A percentile compares a stretch with the other conserved stretches of the same genome.
Conservation (phyloP, 2,797 vertebrate genomes). For the Pseudocheirus occidentalis region DNA sequence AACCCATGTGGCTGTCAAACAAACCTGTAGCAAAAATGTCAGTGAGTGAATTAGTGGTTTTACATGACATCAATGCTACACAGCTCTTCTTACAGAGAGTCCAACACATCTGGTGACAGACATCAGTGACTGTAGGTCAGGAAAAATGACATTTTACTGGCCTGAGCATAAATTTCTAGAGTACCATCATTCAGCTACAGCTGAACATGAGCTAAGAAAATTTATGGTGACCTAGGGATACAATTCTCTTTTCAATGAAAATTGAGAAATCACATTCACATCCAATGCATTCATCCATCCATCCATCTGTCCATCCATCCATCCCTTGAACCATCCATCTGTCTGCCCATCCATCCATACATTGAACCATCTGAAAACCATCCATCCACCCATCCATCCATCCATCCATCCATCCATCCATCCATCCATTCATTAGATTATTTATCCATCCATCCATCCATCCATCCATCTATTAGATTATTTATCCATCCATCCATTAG, state of each 20-base stretch:
- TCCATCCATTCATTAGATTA: background rate
- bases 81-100: too few species aligned
- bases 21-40: too few species aligned
- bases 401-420: background rate
- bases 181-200: accelerated
- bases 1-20: background rate
- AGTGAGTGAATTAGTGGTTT: background rate
- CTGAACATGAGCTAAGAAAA: background rate
- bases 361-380: too few species aligned
- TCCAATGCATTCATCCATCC: background rate
- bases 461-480: background rate
- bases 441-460: background rate
- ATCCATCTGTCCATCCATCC: background rate
- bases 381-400: background rate
- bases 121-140: accelerated
- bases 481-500: background rate
- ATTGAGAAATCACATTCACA: background rate
- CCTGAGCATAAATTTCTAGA: background rate
- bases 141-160: background rate
- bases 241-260: background rate
- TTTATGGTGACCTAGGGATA: background rate
- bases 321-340: too few species aligned
- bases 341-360: too few species aligned
- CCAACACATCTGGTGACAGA: background rate
- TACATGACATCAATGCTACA: accelerated